phyloP scores from a whole-genome alignment of 2,113 vertebrate genomes.

The Brachyistius frenatus region DNA sequence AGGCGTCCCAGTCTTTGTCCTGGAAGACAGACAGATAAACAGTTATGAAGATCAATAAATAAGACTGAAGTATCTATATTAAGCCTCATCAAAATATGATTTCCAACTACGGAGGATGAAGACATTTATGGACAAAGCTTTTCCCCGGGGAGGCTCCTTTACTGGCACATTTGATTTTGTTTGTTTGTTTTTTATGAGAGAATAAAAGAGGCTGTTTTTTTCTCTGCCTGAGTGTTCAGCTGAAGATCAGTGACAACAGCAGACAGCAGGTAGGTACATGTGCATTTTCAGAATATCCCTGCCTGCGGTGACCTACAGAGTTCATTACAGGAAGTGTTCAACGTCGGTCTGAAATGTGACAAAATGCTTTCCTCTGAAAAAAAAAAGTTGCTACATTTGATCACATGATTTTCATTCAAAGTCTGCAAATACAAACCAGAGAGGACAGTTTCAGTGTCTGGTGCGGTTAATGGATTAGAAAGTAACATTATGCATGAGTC shows the following conservation, averaged over 20 bases:
- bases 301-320: background rate
- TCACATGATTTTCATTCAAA: background rate
- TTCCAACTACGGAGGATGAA: background rate
- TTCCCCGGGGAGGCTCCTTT: background rate
- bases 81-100: too few relatives aligned
- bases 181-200: background rate
- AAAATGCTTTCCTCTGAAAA: background rate
- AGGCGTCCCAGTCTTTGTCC: constrained; percentile 79
- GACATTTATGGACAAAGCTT: background rate
- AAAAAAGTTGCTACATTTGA: too few relatives aligned
- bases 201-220: background rate
- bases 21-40: constrained; percentile 33
- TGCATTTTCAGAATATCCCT: constrained; percentile 34
- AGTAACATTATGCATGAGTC: constrained; percentile 42
- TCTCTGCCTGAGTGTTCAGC: constrained; percentile 3
- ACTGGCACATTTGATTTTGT: background rate
- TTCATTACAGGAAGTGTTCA: background rate
- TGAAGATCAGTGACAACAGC: constrained; percentile 21
- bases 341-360: background rate
- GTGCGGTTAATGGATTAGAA: background rate
- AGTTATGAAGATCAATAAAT: background rate
- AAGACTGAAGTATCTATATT: background rate
- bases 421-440: background rate
- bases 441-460: background rate
- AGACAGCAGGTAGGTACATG: constrained; percentile 31